Percentiles rank a stretch among this genome's conserved stretches.
Conservation (phyloP, 2,888 invertebrate genomes). For the Acanthopleura granulata region DNA sequence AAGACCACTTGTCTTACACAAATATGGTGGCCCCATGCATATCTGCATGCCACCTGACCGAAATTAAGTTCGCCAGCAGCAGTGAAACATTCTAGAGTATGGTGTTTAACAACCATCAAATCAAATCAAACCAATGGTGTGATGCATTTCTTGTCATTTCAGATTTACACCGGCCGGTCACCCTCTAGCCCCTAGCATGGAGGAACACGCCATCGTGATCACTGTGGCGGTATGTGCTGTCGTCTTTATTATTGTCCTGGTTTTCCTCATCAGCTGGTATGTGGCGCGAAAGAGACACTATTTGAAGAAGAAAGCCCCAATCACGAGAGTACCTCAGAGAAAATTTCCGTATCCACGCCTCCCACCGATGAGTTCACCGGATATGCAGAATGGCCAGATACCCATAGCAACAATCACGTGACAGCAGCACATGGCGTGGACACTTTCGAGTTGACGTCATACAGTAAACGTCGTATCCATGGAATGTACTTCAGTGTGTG, state of each 20-base stretch:
- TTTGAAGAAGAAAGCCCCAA: neutral
- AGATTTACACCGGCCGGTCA: too few relatives aligned
- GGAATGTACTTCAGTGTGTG: too few relatives aligned
- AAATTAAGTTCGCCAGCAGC: too few relatives aligned
- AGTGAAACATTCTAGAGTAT: too few relatives aligned
- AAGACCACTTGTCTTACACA: too few relatives aligned
- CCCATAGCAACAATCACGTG: conserved; percentile 1
- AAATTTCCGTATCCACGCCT: neutral
- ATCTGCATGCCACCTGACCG: too few relatives aligned
- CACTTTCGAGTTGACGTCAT: too few relatives aligned
- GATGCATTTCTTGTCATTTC: too few relatives aligned
- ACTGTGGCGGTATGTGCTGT: conserved; percentile 3
- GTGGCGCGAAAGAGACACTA: conserved; percentile 2
- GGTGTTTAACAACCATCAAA: too few relatives aligned
- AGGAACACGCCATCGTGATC: conserved; percentile 12
- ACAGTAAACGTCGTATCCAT: too few relatives aligned
- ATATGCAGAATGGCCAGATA: neutral
- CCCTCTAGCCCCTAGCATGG: neutral
- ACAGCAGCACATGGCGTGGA: neutral
- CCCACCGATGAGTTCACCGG: neutral
- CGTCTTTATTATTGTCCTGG: neutral
- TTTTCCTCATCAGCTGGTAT: conserved; percentile 12
- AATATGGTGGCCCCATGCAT: too few relatives aligned
- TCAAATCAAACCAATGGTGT: too few relatives aligned
- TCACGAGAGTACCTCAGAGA: neutral